Percentiles rank a stretch among this genome's conserved stretches.
Evolutionary conservation across 2,888 invertebrate genomes (phyloP).

Genomic region (Drosophila prolongata): DNA sequence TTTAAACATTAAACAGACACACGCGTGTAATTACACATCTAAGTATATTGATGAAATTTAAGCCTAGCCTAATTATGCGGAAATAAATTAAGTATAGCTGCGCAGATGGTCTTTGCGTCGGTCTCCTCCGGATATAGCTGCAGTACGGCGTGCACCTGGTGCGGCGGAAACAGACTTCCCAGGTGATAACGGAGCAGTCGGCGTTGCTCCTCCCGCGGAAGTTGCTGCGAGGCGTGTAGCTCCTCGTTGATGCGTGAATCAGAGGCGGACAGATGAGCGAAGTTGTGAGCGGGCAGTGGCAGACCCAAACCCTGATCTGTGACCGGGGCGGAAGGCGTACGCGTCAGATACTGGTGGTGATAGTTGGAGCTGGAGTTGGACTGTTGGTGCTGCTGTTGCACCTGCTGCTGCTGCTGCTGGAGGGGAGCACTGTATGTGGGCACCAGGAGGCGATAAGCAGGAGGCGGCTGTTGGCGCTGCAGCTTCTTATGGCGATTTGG

Average conservation of each 20-base stretch:
- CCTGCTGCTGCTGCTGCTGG: constrained; percentile 23
- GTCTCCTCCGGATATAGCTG: constrained; percentile 94
- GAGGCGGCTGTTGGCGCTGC: constrained; percentile 59
- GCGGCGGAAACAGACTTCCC: constrained; percentile 95
- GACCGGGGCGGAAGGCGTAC: constrained; percentile 68
- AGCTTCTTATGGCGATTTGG: constrained; percentile 68
- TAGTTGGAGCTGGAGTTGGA: constrained; percentile 32
- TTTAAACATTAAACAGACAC: constrained; percentile 23
- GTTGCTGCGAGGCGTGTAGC: constrained; percentile 51
- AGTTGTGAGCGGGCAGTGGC: constrained; percentile 61
- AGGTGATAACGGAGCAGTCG: constrained; percentile 93
- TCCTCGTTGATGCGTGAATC: constrained; percentile 71
- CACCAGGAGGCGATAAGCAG: constrained; percentile 55
- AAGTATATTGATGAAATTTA: constrained; percentile 57
- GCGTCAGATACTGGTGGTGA: constrained; percentile 70
- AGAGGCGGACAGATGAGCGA: constrained; percentile 66
- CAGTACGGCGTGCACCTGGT: constrained; percentile 95
- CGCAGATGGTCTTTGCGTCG: constrained; percentile 95
- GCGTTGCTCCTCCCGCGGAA: constrained; percentile 87
- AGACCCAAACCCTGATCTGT: constrained; percentile 59
- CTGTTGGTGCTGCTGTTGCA: constrained; percentile 15
- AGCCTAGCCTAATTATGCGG: constrained; percentile 85
- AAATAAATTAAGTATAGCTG: constrained; percentile 92
- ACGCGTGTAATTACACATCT: constrained; percentile 54
- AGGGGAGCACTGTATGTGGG: constrained; percentile 56